Evolutionary conservation across 2,797 vertebrate genomes (phyloP).

Genomic region (Oreochromis grahami): DNA sequence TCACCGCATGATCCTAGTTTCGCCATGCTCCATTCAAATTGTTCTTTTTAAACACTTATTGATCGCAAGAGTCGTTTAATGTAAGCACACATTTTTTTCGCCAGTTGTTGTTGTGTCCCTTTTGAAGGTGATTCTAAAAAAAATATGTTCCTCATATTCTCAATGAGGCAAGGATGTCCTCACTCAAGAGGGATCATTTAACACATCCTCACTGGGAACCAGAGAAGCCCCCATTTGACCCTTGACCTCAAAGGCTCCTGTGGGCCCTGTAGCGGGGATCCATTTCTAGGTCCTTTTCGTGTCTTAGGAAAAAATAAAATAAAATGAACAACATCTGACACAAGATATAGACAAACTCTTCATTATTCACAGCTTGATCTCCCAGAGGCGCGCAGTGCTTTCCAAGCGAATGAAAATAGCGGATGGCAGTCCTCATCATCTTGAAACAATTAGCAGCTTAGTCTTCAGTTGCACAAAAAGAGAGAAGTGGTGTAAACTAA

Average conservation of each 20-base stretch:
- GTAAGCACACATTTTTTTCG: slow-evolving; percentile 28
- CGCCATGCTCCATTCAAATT: slow-evolving; percentile 35
- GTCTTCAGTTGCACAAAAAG: slow-evolving; percentile 55
- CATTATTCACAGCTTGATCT: slow-evolving; percentile 73
- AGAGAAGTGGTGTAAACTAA: slow-evolving; percentile 14
- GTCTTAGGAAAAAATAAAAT: slow-evolving; percentile 61
- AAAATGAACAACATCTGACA: slow-evolving; percentile 74
- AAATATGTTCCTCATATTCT: slow-evolving; percentile 45
- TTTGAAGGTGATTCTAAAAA: slow-evolving; percentile 28
- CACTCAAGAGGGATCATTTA: slow-evolving; percentile 48
- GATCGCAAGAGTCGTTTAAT: slow-evolving; percentile 43
- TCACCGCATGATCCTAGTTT: slow-evolving; percentile 34
- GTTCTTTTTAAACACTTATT: slow-evolving; percentile 33
- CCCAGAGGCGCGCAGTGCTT: slow-evolving; percentile 52
- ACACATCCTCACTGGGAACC: slow-evolving; percentile 53
- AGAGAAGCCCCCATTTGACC: slow-evolving; percentile 59
- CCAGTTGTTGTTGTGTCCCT: slow-evolving; percentile 32
- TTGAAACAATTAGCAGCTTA: slow-evolving; percentile 61
- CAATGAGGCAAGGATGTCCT: slow-evolving; percentile 37
- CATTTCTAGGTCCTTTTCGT: slow-evolving; percentile 66
- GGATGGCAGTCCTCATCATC: slow-evolving; percentile 39
- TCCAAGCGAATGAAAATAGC: slow-evolving; percentile 60
- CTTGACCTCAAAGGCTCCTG: slow-evolving; percentile 57
- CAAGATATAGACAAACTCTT: slow-evolving; percentile 72
- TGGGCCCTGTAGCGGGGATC: slow-evolving; percentile 45